Conservation (phyloP, 2,797 vertebrate genomes). For the Anguilla obscura region DNA sequence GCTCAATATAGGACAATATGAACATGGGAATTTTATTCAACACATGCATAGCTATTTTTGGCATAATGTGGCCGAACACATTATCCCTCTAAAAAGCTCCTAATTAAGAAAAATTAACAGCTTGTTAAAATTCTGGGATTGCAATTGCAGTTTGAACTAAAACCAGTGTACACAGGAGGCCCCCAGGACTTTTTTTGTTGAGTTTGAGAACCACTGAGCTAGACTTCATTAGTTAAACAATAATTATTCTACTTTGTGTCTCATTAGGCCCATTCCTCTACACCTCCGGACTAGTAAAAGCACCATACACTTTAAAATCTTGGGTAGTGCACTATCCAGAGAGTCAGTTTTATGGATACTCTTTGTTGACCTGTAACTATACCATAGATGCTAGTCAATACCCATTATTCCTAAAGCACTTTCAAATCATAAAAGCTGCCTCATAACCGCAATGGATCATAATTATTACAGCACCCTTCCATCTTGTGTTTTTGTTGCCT, state of each 20-base stretch:
- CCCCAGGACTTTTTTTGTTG: too few relatives aligned
- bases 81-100: too few relatives aligned
- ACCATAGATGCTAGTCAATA: conserved; percentile 6
- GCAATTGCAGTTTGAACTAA: too few relatives aligned
- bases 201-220: neutral
- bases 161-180: too few relatives aligned
- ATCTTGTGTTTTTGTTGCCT: neutral
- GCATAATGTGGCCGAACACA: too few relatives aligned
- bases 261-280: neutral
- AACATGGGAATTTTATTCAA: too few relatives aligned
- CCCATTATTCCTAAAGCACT: neutral
- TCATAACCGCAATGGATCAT: neutral
- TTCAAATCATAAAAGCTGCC: neutral
- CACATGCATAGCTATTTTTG: too few relatives aligned
- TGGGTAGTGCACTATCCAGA: neutral
- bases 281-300: too few relatives aligned
- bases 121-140: too few relatives aligned
- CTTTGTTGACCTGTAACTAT: neutral
- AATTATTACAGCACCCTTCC: neutral
- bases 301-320: neutral
- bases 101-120: too few relatives aligned
- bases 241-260: neutral
- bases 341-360: neutral
- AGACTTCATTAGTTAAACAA: neutral
- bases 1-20: too few relatives aligned